Evolutionary conservation across 2,888 invertebrate species (phyloP).

Genomic region (Protophormia terraenovae): DNA sequence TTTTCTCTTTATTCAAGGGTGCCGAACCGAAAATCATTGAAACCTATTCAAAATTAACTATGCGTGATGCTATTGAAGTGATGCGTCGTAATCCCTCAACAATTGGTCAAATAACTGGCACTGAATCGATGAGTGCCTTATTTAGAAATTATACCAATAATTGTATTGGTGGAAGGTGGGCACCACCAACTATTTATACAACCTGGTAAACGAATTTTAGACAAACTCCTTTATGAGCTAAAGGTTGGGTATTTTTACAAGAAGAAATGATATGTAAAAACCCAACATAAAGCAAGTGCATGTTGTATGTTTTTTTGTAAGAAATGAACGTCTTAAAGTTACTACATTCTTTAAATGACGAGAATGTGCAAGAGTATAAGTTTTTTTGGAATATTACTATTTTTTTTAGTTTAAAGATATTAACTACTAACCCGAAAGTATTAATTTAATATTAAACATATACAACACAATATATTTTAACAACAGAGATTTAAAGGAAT

Average conservation of each 20-base stretch:
- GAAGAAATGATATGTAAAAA: constrained; percentile 5
- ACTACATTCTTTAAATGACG: neutral
- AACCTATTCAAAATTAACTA: constrained; percentile 95
- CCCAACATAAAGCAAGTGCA: constrained; percentile 46
- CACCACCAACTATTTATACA: constrained; percentile 82
- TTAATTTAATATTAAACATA: neutral
- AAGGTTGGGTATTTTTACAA: constrained; percentile 16
- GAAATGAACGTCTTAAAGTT: neutral
- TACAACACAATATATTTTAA: neutral
- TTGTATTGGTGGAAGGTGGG: constrained; percentile 92
- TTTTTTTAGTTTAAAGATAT: neutral
- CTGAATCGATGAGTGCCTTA: constrained; percentile 95
- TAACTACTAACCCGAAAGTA: neutral
- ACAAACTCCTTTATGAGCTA: constrained; percentile 58
- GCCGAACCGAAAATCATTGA: constrained; percentile 96
- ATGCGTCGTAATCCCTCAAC: constrained; percentile 94
- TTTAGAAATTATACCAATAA: constrained; percentile 93
- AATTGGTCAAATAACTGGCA: constrained; percentile 92
- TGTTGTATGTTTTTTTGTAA: constrained; percentile 35
- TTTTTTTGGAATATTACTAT: neutral
- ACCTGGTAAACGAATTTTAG: constrained; percentile 83
- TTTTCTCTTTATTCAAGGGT: constrained; percentile 81
- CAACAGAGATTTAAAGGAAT: neutral
- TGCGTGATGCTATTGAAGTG: constrained; percentile 96
- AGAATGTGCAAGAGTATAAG: constrained; percentile 1